These are phyloP conservation scores for Sebastes cheni DNA, from an alignment of 2,797 vertebrate genomes.

Conservation along the genomic window DNA sequence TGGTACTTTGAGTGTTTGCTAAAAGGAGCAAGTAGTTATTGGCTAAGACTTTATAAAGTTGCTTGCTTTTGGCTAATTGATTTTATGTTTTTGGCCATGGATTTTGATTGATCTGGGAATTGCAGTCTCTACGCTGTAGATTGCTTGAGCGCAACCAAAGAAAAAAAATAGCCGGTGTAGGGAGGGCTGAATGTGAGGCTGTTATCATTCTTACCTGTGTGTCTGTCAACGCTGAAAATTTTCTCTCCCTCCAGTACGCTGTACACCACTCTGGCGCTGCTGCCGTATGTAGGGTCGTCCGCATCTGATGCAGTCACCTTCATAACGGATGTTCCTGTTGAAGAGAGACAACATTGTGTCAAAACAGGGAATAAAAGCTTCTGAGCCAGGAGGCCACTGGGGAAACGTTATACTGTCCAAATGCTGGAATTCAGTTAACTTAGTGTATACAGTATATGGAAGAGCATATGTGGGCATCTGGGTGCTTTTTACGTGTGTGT, in stretches of 20 bases:
- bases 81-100: slow-evolving; percentile 20
- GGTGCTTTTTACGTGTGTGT: background rate
- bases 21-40: slow-evolving; percentile 14
- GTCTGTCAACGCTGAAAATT: slow-evolving; percentile 93
- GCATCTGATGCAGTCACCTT: slow-evolving; percentile 96
- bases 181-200: background rate
- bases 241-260: slow-evolving; percentile 94
- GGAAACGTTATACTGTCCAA: background rate
- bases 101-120: slow-evolving; percentile 36
- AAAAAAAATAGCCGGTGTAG: background rate
- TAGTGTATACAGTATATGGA: background rate
- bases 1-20: slow-evolving; percentile 9
- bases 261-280: slow-evolving; percentile 95
- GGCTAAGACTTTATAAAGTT: slow-evolving; percentile 18
- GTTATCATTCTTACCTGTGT: slow-evolving; percentile 86
- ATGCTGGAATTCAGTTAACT: background rate
- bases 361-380: background rate
- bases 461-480: background rate
- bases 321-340: slow-evolving; percentile 96
- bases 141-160: background rate
- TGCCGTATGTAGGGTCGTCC: slow-evolving; percentile 95
- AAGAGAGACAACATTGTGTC: slow-evolving; percentile 36
- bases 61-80: slow-evolving; percentile 30
- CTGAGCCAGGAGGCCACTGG: background rate
- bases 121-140: slow-evolving; percentile 20